phyloP scores from a whole-genome alignment of 2,113 vertebrate genomes.

The Sprattus sprattus region DNA sequence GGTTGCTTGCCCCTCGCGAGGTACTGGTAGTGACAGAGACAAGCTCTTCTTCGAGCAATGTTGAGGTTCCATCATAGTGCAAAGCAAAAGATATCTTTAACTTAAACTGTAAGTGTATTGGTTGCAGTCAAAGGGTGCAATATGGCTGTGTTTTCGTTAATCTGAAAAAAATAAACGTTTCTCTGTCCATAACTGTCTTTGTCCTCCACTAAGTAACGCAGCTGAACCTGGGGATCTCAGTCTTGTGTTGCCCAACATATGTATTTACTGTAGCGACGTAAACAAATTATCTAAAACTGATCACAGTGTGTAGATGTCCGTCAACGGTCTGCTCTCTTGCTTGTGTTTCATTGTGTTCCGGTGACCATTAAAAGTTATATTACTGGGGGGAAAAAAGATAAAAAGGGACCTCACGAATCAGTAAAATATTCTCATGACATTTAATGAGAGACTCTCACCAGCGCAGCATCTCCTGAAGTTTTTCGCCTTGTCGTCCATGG shows the following conservation, averaged over 20 bases:
- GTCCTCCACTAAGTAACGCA: conserved; percentile 35
- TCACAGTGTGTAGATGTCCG: conserved; percentile 55
- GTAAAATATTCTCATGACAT: conserved; percentile 43
- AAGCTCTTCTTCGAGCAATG: conserved; percentile 84
- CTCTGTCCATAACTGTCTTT: conserved; percentile 62
- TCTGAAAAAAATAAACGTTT: conserved; percentile 53
- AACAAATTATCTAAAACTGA: conserved; percentile 27
- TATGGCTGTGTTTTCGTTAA: conserved; percentile 63
- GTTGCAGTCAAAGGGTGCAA: conserved; percentile 41
- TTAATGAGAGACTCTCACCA: conserved; percentile 53
- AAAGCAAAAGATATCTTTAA: conserved; percentile 46
- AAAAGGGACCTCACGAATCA: conserved; percentile 44
- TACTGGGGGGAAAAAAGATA: background rate
- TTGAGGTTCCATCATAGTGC: conserved; percentile 83
- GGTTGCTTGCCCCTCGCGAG: conserved; percentile 85
- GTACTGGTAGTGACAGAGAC: conserved; percentile 86
- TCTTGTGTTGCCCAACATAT: conserved; percentile 50
- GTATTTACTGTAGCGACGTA: background rate
- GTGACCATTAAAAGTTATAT: conserved; percentile 11
- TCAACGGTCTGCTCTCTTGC: conserved; percentile 7
- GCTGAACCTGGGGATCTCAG: conserved; percentile 62
- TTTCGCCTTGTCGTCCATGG: conserved; percentile 67
- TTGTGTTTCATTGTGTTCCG: background rate
- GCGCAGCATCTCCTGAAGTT: conserved; percentile 68
- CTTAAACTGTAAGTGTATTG: conserved; percentile 46